Evolutionary conservation across 2,888 invertebrate genomes (phyloP), one percentile per base, ranked within the genome.

Genomic region (Tridacna crocea): DNA sequence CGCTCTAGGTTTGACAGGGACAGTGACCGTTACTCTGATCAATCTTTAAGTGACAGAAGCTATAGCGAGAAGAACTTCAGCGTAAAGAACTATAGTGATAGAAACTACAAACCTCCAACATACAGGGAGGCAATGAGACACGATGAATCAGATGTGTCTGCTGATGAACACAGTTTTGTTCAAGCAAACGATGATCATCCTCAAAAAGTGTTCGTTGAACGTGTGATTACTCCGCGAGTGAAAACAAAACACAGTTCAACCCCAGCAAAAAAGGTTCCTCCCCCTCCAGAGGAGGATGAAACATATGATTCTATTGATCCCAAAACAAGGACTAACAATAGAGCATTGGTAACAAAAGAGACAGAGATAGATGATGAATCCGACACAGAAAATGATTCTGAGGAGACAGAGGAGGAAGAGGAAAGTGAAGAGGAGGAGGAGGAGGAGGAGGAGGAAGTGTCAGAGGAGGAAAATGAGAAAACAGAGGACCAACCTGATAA

Each of bases 171-270:
- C 26, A 86, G 85, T 27, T 90, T 87, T 82, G 89, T 89, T 10
- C 89, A 88, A 76, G 88, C 89, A 17, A 88, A 90, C 72, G 91
- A 92, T 77, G 72, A 77, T 46, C 89, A 90, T 72, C 88, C 90
- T 13, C 91, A 91, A 77, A 83, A 88, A 72, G 85, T 78, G 17
- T 88, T 88, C 77, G 83, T 90, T 19, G 91, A 92, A 80, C 85
- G 90, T 48, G 87, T 88, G 13, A 90, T 90, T 15, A 79, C 77
- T 46, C 61, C 74, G 13, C 74, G 74, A 22, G 74, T 74, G 36
- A 73, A 78, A 46, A n/a, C 60, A 11, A 79, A 74, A 46, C 73
- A 61, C 11, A 15, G 65, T 51, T 68, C 70, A 36, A 27, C 77
- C 47, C 26, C n/a, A 15, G 72, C 73, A 48, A 70, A 84, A 68